A percentile compares a stretch with the other conserved stretches of the same genome.
Evolutionary conservation across 2,888 invertebrate species (phyloP).

Genomic region (Dasypogon diadema): DNA sequence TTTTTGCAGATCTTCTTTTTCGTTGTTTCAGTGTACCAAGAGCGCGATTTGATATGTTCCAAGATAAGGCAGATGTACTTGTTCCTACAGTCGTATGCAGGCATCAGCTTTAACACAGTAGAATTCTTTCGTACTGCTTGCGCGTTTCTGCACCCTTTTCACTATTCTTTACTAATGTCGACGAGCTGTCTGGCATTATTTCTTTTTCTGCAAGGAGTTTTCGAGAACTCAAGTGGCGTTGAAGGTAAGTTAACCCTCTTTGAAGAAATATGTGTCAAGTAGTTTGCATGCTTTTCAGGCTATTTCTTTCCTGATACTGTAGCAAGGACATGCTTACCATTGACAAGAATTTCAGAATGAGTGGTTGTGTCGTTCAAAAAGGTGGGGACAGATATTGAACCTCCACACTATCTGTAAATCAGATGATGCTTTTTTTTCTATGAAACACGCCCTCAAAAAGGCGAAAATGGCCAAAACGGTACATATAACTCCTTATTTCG

Average conservation of each 20-base stretch:
- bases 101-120: conserved; percentile 29
- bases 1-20: conserved; percentile 19
- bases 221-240: conserved; percentile 2
- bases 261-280: conserved; percentile 18
- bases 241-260: background rate
- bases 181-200: conserved; percentile 21
- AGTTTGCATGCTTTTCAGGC: conserved; percentile 1
- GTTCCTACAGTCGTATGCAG: conserved; percentile 10
- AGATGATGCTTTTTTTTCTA: no score
- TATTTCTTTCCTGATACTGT: conserved; percentile 8
- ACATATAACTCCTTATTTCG: no score
- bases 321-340: conserved; percentile 17
- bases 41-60: conserved; percentile 16
- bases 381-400: no score
- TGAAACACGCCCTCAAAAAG: no score
- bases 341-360: no score
- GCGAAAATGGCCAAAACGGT: no score
- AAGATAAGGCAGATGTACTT: conserved; percentile 7
- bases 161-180: conserved; percentile 4
- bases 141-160: no score
- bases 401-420: no score
- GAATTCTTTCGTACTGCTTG: background rate
- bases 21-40: conserved; percentile 11
- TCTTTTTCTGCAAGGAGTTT: conserved; percentile 3
- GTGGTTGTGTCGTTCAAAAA: no score